phyloP scores from a whole-genome alignment of 2,113 vertebrate species.

The Copsychus sechellarum region DNA sequence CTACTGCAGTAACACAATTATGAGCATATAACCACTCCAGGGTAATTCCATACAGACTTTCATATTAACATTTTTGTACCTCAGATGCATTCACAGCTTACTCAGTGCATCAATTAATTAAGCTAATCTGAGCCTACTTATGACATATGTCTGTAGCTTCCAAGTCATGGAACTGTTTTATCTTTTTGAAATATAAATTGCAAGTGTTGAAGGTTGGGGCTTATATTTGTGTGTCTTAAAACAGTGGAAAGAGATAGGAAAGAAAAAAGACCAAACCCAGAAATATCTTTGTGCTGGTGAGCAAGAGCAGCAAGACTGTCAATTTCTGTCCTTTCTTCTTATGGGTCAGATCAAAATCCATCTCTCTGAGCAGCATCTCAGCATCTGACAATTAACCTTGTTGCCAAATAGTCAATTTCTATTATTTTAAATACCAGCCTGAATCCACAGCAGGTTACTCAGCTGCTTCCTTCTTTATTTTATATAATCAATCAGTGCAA shows the following conservation, averaged over 20 bases:
- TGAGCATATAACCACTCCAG: background rate
- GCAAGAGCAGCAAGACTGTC: background rate
- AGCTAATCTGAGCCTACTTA: background rate
- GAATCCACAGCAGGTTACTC: background rate
- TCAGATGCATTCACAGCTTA: background rate
- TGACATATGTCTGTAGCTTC: background rate
- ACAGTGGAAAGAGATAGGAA: background rate
- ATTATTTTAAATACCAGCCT: background rate
- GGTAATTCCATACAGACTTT: background rate
- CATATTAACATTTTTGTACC: background rate
- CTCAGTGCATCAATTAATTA: background rate
- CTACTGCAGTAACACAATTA: background rate
- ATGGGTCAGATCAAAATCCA: background rate
- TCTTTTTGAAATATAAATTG: background rate
- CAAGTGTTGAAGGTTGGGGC: background rate
- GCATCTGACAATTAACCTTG: background rate
- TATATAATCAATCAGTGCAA: background rate
- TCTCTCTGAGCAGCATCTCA: background rate
- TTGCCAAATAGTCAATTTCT: background rate
- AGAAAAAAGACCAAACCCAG: background rate
- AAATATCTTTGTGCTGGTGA: background rate
- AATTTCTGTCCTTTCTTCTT: background rate
- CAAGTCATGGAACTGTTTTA: background rate
- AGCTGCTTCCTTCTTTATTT: background rate
- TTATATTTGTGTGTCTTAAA: background rate